Evolutionary conservation across 2,113 vertebrate genomes (phyloP).

Genomic region (Megaceryle maxima): DNA sequence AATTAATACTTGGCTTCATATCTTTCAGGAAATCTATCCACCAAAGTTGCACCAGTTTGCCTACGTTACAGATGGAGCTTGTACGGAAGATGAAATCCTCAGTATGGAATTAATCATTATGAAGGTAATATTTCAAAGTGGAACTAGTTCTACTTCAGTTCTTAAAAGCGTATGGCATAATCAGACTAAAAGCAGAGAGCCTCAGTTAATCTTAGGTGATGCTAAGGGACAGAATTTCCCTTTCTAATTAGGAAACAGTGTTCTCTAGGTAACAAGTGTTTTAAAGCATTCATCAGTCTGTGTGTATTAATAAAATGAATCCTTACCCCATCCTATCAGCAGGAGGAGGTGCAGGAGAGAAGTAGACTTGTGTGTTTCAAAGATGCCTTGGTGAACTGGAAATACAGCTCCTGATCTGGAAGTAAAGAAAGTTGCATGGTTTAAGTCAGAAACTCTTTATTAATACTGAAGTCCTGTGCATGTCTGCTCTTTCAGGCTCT

Average conservation of each 20-base stretch:
- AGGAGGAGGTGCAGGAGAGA: neutral
- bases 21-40: conserved; percentile 92
- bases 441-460: neutral
- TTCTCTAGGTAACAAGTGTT: neutral
- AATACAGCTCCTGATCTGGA: neutral
- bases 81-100: conserved; percentile 93
- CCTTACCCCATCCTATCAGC: neutral
- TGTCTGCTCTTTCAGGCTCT: conserved; percentile 81
- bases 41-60: conserved; percentile 96
- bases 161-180: neutral
- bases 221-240: neutral
- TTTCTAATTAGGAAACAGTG: neutral
- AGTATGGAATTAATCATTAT: conserved; percentile 94
- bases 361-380: neutral
- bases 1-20: neutral
- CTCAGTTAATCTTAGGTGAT: neutral
- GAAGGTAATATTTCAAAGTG: conserved; percentile 80
- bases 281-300: neutral
- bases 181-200: neutral
- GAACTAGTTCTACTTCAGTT: neutral
- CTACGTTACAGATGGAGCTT: conserved; percentile 95
- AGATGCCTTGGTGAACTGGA: neutral
- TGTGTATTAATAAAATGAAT: neutral
- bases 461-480: neutral
- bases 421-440: neutral